These are phyloP conservation scores for Saiga tatarica DNA, from an alignment of 2,113 vertebrate species.

Conservation along the genomic window DNA sequence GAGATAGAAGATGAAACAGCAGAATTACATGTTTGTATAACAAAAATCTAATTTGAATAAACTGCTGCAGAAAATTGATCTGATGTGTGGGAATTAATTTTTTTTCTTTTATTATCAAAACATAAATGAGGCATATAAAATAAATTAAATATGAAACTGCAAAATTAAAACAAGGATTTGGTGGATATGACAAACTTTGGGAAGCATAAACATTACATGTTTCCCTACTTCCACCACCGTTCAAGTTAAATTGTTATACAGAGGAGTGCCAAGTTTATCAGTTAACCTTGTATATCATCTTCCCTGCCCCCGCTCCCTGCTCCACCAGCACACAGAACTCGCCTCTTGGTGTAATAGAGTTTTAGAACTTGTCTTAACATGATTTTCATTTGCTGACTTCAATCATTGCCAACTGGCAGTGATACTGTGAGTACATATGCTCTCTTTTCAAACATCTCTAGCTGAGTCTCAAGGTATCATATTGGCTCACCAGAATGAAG, in stretches of 20 bases:
- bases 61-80: neutral
- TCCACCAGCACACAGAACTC: fast-evolving
- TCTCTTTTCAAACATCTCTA: neutral
- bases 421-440: neutral
- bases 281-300: fast-evolving
- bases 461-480: neutral
- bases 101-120: neutral
- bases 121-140: neutral
- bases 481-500: neutral
- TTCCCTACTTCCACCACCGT: neutral
- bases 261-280: neutral
- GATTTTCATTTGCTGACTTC: neutral
- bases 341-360: neutral
- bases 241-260: neutral
- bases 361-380: neutral
- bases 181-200: neutral
- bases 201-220: neutral
- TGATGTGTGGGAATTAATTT: neutral
- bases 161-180: neutral
- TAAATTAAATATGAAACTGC: constrained; percentile 8
- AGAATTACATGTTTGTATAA: neutral
- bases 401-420: neutral
- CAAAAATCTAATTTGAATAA: neutral
- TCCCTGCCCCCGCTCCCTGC: neutral
- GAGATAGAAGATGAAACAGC: neutral